phyloP scores from a whole-genome alignment of 2,113 vertebrate species.

The Stictonetta naevosa region DNA sequence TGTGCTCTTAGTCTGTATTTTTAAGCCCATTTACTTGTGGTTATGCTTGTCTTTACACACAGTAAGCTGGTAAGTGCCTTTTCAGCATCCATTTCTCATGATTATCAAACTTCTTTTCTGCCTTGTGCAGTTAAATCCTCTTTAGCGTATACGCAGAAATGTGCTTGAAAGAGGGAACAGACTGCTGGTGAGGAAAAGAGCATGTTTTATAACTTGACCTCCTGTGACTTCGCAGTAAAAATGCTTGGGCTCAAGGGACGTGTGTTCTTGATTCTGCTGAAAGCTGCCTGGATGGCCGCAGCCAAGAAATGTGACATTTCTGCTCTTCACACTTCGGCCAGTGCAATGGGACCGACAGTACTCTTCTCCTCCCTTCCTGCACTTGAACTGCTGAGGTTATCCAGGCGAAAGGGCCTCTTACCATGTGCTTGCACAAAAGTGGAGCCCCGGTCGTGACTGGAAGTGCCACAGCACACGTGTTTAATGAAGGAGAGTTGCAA shows the following conservation, averaged over 20 bases:
- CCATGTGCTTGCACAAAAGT: accelerated
- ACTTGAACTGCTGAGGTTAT: background rate
- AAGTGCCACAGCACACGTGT: background rate
- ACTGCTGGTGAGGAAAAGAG: background rate
- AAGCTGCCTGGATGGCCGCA: background rate
- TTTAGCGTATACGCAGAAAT: background rate
- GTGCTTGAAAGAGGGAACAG: background rate
- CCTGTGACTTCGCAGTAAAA: background rate
- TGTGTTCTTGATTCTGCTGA: background rate
- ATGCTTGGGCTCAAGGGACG: background rate
- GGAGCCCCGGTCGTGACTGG: background rate
- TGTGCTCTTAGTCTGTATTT: background rate
- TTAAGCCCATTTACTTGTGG: background rate
- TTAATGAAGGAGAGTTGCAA: background rate
- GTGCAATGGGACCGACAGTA: background rate
- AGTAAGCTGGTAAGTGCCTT: background rate
- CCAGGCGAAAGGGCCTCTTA: background rate
- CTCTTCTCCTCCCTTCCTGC: background rate
- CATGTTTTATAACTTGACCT: background rate
- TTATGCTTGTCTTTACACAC: background rate
- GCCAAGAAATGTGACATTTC: background rate
- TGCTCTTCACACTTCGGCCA: background rate
- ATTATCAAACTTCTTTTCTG: background rate
- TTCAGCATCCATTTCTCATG: background rate
- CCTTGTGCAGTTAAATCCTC: background rate